A percentile compares a stretch with the other conserved stretches of the same genome.
phyloP scores from a whole-genome alignment of 1,140 invertebrate species.

The Drosophila pseudoananassae region DNA sequence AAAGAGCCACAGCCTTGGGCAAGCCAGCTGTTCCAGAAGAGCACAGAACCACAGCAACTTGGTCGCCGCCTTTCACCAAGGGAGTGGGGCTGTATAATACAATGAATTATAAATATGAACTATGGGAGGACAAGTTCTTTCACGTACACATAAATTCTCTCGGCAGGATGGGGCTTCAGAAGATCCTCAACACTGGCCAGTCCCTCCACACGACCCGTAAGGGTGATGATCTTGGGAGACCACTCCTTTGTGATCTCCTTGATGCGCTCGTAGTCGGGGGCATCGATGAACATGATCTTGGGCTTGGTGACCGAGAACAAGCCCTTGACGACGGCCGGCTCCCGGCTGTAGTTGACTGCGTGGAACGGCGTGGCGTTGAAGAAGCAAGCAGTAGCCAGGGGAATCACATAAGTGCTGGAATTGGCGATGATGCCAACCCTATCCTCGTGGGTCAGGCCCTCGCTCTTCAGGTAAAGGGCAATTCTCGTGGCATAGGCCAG shows the following conservation, averaged over 20 bases:
- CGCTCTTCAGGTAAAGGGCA: conserved; percentile 44
- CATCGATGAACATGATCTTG: conserved; percentile 73
- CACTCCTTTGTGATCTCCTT: conserved; percentile 49
- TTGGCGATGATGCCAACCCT: conserved; percentile 50
- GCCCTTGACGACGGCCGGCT: conserved; percentile 34
- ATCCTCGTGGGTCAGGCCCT: conserved; percentile 54
- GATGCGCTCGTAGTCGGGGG: conserved; percentile 50
- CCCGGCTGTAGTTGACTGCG: conserved; percentile 54
- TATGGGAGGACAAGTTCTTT: background rate
- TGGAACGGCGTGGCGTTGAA: conserved; percentile 62
- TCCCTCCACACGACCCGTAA: conserved; percentile 53
- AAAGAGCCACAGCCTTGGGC: conserved; percentile 91
- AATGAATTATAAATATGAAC: no score
- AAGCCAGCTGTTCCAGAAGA: conserved; percentile 91
- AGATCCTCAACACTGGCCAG: conserved; percentile 47
- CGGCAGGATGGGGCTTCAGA: conserved; percentile 34
- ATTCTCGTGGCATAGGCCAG: conserved; percentile 40
- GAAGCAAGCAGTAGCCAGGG: conserved; percentile 51
- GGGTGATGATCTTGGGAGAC: conserved; percentile 45
- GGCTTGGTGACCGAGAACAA: conserved; percentile 59
- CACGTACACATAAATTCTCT: conserved; percentile 48
- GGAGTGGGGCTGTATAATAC: conserved; percentile 25
- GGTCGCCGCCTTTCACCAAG: conserved; percentile 39
- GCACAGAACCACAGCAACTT: conserved; percentile 76
- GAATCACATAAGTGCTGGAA: conserved; percentile 49